Evolutionary conservation across 2,888 invertebrate genomes (phyloP).

Genomic region (Sarcophaga caerulescens): DNA sequence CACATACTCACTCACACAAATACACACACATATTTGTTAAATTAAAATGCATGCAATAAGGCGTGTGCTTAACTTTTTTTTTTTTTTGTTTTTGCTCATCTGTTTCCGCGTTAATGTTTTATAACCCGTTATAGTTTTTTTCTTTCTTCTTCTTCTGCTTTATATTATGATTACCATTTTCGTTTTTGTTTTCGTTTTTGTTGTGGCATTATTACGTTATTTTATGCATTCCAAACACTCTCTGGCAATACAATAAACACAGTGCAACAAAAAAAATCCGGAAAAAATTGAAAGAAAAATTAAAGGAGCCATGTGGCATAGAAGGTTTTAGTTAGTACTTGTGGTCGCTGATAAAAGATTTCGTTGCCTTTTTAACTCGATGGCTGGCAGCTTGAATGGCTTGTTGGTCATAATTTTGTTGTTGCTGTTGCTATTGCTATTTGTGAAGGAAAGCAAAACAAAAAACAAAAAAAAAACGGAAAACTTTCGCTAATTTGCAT

Average conservation of each 20-base stretch:
- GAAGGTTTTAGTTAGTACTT: not conserved
- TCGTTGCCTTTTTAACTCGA: not conserved
- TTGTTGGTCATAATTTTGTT: slow-evolving; percentile 53
- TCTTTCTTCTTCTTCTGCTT: not conserved
- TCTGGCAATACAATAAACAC: not conserved
- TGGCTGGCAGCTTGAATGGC: not conserved
- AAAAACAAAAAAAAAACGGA: not conserved
- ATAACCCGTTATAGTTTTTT: slow-evolving; percentile 34
- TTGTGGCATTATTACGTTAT: slow-evolving; percentile 3
- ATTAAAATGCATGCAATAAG: slow-evolving; percentile 72
- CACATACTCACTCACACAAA: too few species aligned
- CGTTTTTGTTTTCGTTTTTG: not conserved
- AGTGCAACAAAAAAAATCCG: not conserved
- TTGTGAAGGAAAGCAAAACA: not conserved
- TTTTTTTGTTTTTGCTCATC: slow-evolving; percentile 43
- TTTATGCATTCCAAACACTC: slow-evolving; percentile 14
- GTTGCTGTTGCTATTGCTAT: slow-evolving; percentile 32
- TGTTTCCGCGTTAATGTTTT: slow-evolving; percentile 74
- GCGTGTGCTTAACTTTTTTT: slow-evolving; percentile 75
- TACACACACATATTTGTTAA: not conserved
- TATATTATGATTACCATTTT: too few species aligned
- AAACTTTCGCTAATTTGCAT: not conserved
- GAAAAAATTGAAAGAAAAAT: too few species aligned
- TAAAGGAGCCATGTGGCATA: not conserved
- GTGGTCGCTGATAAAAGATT: slow-evolving; percentile 47